These are phyloP conservation scores for Synergus laeviventris DNA, from an alignment of 2,888 invertebrate species.

Conservation along the genomic window DNA sequence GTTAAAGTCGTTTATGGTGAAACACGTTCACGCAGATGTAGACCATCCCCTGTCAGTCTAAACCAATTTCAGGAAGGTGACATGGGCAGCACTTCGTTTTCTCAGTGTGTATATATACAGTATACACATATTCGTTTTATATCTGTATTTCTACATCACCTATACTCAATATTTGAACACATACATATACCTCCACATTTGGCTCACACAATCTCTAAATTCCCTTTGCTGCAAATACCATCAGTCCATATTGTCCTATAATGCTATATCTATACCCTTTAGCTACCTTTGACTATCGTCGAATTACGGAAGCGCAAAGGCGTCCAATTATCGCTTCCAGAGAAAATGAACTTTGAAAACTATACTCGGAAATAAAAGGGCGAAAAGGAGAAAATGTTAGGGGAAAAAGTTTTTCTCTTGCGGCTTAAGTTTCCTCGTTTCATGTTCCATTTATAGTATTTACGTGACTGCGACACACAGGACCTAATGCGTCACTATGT, in stretches of 20 bases:
- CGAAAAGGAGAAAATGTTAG: slow-evolving; percentile 2
- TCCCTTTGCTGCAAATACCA: background rate
- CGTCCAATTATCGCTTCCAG: slow-evolving; percentile 5
- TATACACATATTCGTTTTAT: background rate
- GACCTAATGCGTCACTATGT: background rate
- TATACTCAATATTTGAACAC: background rate
- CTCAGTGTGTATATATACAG: background rate
- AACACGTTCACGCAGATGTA: background rate
- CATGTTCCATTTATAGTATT: background rate
- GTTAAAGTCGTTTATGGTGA: background rate
- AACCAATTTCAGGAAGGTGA: background rate
- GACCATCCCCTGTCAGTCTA: background rate
- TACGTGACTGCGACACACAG: slow-evolving; percentile 11
- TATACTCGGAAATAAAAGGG: slow-evolving; percentile 17
- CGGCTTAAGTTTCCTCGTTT: background rate
- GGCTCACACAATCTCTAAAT: background rate
- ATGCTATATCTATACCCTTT: slow-evolving; percentile 17
- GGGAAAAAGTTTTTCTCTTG: background rate
- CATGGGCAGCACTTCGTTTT: background rate
- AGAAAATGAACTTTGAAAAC: slow-evolving; percentile 20
- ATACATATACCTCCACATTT: slow-evolving; percentile 4
- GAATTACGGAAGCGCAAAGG: slow-evolving; percentile 21
- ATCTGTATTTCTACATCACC: background rate
- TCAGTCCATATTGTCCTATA: slow-evolving; percentile 3
- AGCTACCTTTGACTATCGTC: slow-evolving; percentile 4